Base-by-base conservation (phyloP, 2,797 vertebrate genomes). In the Enteromius fasciolatus region DNA sequence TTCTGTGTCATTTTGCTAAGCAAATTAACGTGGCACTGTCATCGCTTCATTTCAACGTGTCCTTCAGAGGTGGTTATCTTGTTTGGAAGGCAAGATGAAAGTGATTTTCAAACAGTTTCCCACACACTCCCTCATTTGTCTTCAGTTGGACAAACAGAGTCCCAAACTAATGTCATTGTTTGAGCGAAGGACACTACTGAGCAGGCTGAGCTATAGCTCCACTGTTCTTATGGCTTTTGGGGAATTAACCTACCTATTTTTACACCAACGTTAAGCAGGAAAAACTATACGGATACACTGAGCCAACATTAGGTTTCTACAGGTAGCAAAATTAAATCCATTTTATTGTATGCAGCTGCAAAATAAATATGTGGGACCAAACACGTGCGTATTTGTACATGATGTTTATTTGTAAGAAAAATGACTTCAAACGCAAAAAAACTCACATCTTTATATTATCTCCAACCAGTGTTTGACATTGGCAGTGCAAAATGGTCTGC, bases 381-480 rank as follows among this genome's bases (percentile, higher is more conserved):
- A 46, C 36, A 25, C 31, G 5, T 36, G n/a, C 41, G 48, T 23
- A 67, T 68, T 44, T 70, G 54, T 61, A 39, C 33, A 57, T 54
- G 63, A 20, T 39, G 78, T 79, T 72, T 82, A 76, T 76, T 82
- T 82, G 23, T 59, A 57, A 23, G 41, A 18, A 68, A 75, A 39
- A 20, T 7, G 15, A 68, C 36, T 66, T 54, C 14, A 81, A 66
- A 66, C 15, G 20, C 36, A 74, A 36, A 64, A 50, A 75, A 50
- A 57, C 50, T 44, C 44, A 67, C 25, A 46, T 52, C 23, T 82
- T 73, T 31, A 31, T 11, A 63, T 59, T 31, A 3, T 66, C 33
- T 17, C 66, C 70, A 14, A 54, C n/a, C 70, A 76, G 23, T 50
- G 44, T 48, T 48, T 81, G 20, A 67, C 72, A 75, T 20, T 25